phyloP scores from a whole-genome alignment of 2,113 vertebrate genomes.

The Entelurus aequoreus region DNA sequence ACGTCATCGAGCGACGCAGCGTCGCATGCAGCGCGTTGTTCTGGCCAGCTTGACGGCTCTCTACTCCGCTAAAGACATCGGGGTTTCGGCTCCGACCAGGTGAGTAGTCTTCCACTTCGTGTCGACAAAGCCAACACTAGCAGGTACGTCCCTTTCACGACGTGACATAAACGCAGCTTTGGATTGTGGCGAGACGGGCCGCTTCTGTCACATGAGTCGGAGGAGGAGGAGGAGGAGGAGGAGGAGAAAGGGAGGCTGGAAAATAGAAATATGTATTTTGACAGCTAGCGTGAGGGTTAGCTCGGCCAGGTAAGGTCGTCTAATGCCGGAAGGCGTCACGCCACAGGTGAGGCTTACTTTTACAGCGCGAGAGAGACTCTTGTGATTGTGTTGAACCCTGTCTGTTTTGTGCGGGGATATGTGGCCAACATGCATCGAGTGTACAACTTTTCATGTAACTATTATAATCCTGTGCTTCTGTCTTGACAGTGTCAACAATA shows the following conservation, averaged over 20 bases:
- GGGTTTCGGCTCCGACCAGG: constrained; percentile 25
- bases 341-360: not conserved
- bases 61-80: constrained; percentile 16
- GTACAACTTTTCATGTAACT: not conserved
- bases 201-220: constrained; percentile 53
- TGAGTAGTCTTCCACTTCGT: constrained; percentile 26
- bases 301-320: constrained; percentile 34
- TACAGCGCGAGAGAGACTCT: not conserved
- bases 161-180: not conserved
- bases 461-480: constrained; percentile 8
- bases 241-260: constrained; percentile 19
- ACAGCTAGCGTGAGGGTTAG: constrained; percentile 50
- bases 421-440: constrained; percentile 14
- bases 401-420: constrained; percentile 9
- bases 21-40: not conserved
- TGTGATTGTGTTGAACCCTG: constrained; percentile 13
- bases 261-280: constrained; percentile 44
- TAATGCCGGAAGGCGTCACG: not conserved
- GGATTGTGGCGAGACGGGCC: constrained; percentile 12
- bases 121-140: not conserved
- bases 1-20: not conserved
- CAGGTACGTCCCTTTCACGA: no score
- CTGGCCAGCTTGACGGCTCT: constrained; percentile 17
- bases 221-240: constrained; percentile 29
- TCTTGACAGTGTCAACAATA: constrained; percentile 18